Percentiles rank a stretch among this genome's conserved stretches.
phyloP scores from a whole-genome alignment of 2,888 invertebrate genomes.

The Rhamphomyia laevipes region DNA sequence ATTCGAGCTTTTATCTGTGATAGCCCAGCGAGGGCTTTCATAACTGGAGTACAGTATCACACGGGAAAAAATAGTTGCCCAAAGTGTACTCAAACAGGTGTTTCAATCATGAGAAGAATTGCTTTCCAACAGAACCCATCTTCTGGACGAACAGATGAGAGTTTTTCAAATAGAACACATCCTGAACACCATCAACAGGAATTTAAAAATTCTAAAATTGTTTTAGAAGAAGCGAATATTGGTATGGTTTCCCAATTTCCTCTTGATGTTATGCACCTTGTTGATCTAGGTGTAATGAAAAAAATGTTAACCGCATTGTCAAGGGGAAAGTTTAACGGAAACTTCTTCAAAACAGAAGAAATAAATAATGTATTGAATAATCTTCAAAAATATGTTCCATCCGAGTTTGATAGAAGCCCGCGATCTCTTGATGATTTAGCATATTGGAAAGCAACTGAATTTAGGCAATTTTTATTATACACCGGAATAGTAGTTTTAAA shows the following conservation, averaged over 20 bases:
- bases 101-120: neutral
- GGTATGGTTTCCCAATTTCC: slow-evolving; percentile 7
- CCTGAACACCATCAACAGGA: neutral
- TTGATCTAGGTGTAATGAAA: slow-evolving; percentile 7
- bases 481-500: slow-evolving; percentile 3
- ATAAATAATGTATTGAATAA: slow-evolving; percentile 2
- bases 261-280: slow-evolving; percentile 9
- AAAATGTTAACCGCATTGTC: slow-evolving; percentile 4
- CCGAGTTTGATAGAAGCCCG: slow-evolving; percentile 3
- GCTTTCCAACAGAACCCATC: neutral
- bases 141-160: neutral
- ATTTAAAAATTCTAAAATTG: neutral
- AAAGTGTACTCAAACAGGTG: slow-evolving; percentile 6
- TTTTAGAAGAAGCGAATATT: slow-evolving; percentile 5
- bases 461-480: slow-evolving; percentile 4
- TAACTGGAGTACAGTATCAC: slow-evolving; percentile 5
- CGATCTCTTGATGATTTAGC: neutral
- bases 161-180: slow-evolving; percentile 1
- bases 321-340: neutral
- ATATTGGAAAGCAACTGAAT: slow-evolving; percentile 7
- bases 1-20: slow-evolving; percentile 10
- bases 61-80: slow-evolving; percentile 11
- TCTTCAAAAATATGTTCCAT: slow-evolving; percentile 1
- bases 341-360: neutral
- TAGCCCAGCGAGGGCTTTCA: slow-evolving; percentile 10